Base-by-base conservation (phyloP, 2,113 vertebrate species). In the Fulica atra region DNA sequence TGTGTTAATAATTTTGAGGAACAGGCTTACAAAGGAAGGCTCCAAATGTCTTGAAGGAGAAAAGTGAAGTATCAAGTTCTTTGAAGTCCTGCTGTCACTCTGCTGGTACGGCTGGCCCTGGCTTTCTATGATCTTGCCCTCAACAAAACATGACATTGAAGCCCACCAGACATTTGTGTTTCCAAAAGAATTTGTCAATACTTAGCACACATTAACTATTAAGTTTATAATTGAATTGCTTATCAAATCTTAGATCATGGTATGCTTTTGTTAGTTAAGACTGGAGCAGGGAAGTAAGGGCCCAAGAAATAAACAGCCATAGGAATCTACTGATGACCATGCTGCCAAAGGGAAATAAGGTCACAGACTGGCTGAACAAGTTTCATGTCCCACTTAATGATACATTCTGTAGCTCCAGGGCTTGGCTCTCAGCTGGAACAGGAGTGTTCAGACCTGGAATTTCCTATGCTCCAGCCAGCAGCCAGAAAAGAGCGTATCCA, bases 341-440 rank as follows among this genome's bases (percentile, higher is more conserved):
- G 54, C 23, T 72, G 54, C 63, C 88, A 65, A 60, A 89, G 21
- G 57, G 42, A 93, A 87, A 24, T 59, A 50, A 89, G 38, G 51
- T 53, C 91, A 85, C 48, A 48, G 81, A 79, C 87, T 87, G 70
- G 86, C 79, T 61, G 40, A 90, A 81, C 82, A 46, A 77, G 95
- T 93, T 92, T 73, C 29, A 59, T 33, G 25, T 76, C 56, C 28
- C 48, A 42, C 17, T 66, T 79, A 56, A 79, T 38, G 31, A 85
- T 36, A 54, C 63, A 35, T 31, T 31, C 38, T 28, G 35, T 44
- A 71, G 66, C 36, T 85, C 50, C 57, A 72, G 85, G 74, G 54
- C 63, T 89, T 65, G 66, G 90, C 66, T 72, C 42, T 70, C 33
- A 53, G 59, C 54, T 69, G 85, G 59, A 86, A 65, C 29, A 54